Evolutionary conservation across 2,113 vertebrate genomes (phyloP).

Genomic region (Calonectris borealis): DNA sequence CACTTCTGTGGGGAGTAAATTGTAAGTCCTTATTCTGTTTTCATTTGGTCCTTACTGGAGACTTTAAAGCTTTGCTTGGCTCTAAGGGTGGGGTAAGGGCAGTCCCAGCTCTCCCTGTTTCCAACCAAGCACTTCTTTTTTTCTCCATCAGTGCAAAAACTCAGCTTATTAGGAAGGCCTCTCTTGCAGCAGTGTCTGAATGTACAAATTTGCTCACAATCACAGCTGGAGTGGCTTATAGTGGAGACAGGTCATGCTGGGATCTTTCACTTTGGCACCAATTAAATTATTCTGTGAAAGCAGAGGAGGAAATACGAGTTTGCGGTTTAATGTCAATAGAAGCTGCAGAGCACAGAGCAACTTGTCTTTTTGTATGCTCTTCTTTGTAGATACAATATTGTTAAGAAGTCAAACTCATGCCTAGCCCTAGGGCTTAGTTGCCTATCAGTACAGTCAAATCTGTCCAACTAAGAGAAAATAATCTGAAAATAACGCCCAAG

Average conservation of each 20-base stretch:
- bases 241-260: slow-evolving; percentile 42
- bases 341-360: slow-evolving; percentile 16
- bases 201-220: slow-evolving; percentile 21
- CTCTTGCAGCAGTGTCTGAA: slow-evolving; percentile 26
- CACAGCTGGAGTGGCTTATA: slow-evolving; percentile 35
- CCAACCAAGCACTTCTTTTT: neutral
- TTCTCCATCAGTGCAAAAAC: neutral
- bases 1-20: neutral
- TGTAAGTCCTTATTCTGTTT: neutral
- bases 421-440: slow-evolving; percentile 4
- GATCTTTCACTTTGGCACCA: slow-evolving; percentile 56
- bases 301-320: slow-evolving; percentile 11
- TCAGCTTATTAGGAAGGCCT: slow-evolving; percentile 46
- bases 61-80: slow-evolving; percentile 7
- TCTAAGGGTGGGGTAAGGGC: neutral
- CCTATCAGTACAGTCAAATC: neutral
- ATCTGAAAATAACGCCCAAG: neutral
- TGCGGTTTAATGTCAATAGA: slow-evolving; percentile 29
- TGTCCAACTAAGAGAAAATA: neutral
- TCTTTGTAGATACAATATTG: slow-evolving; percentile 41
- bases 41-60: neutral
- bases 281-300: slow-evolving; percentile 51
- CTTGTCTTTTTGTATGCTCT: slow-evolving; percentile 2
- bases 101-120: neutral
- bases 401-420: slow-evolving; percentile 26